These are phyloP conservation scores for Cheilosia urbana DNA, from an alignment of 2,888 invertebrate species.

Conservation along the genomic window DNA sequence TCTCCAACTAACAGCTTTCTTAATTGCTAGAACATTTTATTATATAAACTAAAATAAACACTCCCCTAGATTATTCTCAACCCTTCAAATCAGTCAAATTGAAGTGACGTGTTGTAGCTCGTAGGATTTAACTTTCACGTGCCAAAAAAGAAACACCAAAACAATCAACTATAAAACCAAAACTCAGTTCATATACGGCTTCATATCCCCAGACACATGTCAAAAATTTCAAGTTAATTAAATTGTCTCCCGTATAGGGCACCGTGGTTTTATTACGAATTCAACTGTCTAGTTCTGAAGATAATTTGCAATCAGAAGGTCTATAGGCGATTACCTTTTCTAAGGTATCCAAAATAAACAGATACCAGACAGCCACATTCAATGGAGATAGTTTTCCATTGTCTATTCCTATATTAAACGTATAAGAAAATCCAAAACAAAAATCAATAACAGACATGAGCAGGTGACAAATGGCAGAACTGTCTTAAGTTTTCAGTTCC, in stretches of 20 bases:
- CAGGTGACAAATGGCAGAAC: conserved; percentile 39
- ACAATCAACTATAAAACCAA: neutral
- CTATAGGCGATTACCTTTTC: conserved; percentile 11
- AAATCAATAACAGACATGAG: conserved; percentile 68
- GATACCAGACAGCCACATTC: neutral
- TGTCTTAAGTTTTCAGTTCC: conserved; percentile 57
- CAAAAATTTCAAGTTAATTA: conserved; percentile 1
- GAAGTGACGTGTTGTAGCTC: too few relatives aligned
- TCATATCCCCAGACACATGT: neutral
- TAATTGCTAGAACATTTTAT: too few relatives aligned
- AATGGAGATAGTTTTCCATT: conserved; percentile 1
- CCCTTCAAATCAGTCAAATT: too few relatives aligned
- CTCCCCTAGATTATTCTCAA: too few relatives aligned
- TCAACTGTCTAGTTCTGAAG: neutral
- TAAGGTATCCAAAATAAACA: conserved; percentile 1
- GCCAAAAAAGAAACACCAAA: neutral
- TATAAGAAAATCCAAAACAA: conserved; percentile 38
- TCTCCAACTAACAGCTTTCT: too few relatives aligned
- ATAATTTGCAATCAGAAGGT: neutral
- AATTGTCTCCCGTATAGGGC: neutral
- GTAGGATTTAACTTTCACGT: too few relatives aligned
- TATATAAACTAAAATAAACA: too few relatives aligned
- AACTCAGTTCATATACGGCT: conserved; percentile 2
- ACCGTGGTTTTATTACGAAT: neutral
- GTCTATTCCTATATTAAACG: conserved; percentile 1